Conservation (phyloP, 2,113 vertebrate genomes). For the Pelecanoides urinatrix region DNA sequence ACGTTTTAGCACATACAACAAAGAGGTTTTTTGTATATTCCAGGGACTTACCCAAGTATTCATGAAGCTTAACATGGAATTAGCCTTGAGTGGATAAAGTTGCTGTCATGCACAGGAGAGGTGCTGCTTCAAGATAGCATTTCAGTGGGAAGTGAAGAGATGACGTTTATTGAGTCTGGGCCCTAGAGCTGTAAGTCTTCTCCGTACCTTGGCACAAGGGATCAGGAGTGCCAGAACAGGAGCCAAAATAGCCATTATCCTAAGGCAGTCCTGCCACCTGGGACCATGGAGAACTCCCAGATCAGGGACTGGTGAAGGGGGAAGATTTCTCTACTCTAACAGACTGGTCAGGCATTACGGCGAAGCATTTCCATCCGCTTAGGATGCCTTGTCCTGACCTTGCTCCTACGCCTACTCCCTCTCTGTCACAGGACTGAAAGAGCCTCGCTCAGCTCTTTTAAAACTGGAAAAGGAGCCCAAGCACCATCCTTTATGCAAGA, state of each 20-base stretch:
- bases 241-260: not conserved
- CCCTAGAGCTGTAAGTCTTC: not conserved
- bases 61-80: not conserved
- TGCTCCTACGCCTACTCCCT: slow-evolving; percentile 39
- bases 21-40: not conserved
- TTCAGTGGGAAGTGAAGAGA: not conserved
- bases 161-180: not conserved
- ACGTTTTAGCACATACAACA: not conserved
- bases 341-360: not conserved
- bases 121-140: no score
- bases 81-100: not conserved
- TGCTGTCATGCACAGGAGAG: not conserved
- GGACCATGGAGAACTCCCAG: not conserved
- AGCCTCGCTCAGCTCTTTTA: slow-evolving; percentile 38
- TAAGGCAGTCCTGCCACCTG: not conserved
- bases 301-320: fast-evolving
- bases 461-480: slow-evolving; percentile 23
- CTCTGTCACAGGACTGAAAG: slow-evolving; percentile 30
- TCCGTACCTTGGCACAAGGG: not conserved
- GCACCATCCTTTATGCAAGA: slow-evolving; percentile 41
- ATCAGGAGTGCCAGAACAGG: not conserved
- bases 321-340: not conserved
- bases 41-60: not conserved
- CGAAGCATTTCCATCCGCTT: slow-evolving; percentile 1
- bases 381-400: slow-evolving; percentile 42